Conservation (phyloP, 2,113 vertebrate species). For the Syngnathoides biaculeatus region DNA sequence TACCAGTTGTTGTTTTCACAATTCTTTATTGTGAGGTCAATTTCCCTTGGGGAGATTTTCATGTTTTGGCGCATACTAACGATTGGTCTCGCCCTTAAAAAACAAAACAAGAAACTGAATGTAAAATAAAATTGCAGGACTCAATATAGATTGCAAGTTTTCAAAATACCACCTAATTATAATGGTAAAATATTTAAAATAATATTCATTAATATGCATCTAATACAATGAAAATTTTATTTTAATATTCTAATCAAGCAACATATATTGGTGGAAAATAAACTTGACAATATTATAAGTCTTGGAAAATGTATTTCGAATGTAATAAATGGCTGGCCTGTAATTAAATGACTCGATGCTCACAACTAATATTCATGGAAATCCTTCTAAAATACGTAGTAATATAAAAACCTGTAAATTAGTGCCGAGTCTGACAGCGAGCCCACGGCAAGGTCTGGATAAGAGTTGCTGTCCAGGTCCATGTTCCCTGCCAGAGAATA, state of each 20-base stretch:
- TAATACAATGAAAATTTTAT: too few relatives aligned
- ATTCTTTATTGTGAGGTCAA: conserved; percentile 70
- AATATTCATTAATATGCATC: too few relatives aligned
- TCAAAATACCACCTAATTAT: too few relatives aligned
- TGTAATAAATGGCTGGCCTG: not conserved
- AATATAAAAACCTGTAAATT: conserved; percentile 80
- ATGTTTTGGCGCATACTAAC: conserved; percentile 81
- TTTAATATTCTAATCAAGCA: too few relatives aligned
- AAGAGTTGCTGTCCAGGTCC: conserved; percentile 90
- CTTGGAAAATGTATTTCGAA: not conserved
- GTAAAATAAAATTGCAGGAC: not conserved
- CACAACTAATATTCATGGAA: not conserved
- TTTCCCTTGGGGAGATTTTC: conserved; percentile 76
- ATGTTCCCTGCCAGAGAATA: conserved; percentile 94
- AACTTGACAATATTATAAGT: too few relatives aligned
- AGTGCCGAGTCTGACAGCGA: conserved; percentile 88
- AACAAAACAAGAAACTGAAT: too few relatives aligned
- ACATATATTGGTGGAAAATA: too few relatives aligned
- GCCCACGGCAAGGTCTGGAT: conserved; percentile 91
- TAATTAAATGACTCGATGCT: not conserved
- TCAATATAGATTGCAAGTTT: too few relatives aligned
- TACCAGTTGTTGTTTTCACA: conserved; percentile 83
- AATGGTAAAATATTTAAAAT: too few relatives aligned
- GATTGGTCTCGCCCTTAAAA: conserved; percentile 83
- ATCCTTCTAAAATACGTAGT: not conserved